Evolutionary conservation across 2,113 vertebrate species (phyloP), one percentile per base, ranked within the genome.

Genomic region (Atractosteus spatula): DNA sequence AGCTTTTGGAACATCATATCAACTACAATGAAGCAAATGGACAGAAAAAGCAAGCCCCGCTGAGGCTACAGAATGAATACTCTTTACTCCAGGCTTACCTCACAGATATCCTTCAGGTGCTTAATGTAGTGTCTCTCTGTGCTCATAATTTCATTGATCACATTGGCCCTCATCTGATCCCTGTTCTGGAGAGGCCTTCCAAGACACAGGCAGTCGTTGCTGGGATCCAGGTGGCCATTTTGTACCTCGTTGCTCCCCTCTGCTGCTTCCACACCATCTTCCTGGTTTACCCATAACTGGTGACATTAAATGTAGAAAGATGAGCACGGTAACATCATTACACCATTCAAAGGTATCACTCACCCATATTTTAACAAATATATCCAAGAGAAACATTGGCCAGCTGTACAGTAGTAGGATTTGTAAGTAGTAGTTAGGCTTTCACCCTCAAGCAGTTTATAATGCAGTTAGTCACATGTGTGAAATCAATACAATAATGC

Each of bases 111-210:
- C 88, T 98, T 98, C 83, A 99, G 95, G 85, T 99, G 97, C 84
- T 99, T 99, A 88, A 99, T 99, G 84, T 99, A 99, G 89, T 99
- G 96, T 79, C 96, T 94, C 85, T 99, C 97, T 13, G 97, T 99
- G 92, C 96, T 98, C 97, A 99, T 98, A 84, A 99, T 99, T 87
- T 99, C 97, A 72, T 99, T 98, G 91, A 99, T 99, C 91, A 99
- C 97, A 14, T 99, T 99, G 74, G 97, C 96, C 84, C 97, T 96
- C 97, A 99, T 99, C 90, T 99, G 97, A 89, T 99, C 96, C 17
- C 97, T 91, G 91, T 99, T 99, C 89, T 99, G 97, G 17, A 95
- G 90, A 54, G 94, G 94, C 68, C 96, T 94, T 84, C 97, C 94
- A 74, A 99, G 89, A 81, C 97, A 99, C 70, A 98, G 92, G 89